Evolutionary conservation across 2,113 vertebrate genomes (phyloP), one percentile per base, ranked within the genome.

Genomic region (Acrocephalus arundinaceus): DNA sequence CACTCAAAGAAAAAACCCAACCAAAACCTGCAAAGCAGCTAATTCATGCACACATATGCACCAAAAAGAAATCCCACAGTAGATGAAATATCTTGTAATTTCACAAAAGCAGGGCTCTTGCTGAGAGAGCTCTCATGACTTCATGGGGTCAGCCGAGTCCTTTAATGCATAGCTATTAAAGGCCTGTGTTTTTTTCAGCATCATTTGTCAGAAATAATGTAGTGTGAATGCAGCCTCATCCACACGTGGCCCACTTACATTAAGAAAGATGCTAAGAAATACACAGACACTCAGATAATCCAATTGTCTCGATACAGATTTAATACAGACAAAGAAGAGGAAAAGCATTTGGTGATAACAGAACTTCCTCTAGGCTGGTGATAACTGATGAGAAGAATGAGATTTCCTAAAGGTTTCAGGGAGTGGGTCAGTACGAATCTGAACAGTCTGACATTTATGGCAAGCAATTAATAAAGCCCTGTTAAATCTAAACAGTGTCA

Each of bases 191-290:
- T 80, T 70, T 88, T 86, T 31, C 76, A 92, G 57, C 57, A 90
- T 25, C 55, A 71, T 95, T 94, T 96, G 41, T 90, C 80, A 88
- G 82, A 94, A 93, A 91, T 78, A 86, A 91, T 75, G 68, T 72
- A 57, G 57, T 93, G 41, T 93, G 72, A 91, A 86, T 67, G 61
- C 68, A 81, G 43, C 27, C 31, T 71, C 35, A 57, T 57, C 59
- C 2, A 1, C 71, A 86, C 9, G 3, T 67, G 22, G 39, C 23
- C 45, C 30, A 11, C 24, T 94, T 59, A 66, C 43, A 48, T 85
- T 73, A 80, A 87, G 41, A 62, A 71, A 28, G 33, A 37, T 52
- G 54, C n/a, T 90, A 63, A 90, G 75, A 81, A 94, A 88, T 84
- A 90, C 37, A 73, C 39, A 77, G 59, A 59, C 51, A 41, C 37